Evolutionary conservation across 2,113 vertebrate species (phyloP), one percentile per base, ranked within the genome.

Genomic region (Dipodomys spectabilis): DNA sequence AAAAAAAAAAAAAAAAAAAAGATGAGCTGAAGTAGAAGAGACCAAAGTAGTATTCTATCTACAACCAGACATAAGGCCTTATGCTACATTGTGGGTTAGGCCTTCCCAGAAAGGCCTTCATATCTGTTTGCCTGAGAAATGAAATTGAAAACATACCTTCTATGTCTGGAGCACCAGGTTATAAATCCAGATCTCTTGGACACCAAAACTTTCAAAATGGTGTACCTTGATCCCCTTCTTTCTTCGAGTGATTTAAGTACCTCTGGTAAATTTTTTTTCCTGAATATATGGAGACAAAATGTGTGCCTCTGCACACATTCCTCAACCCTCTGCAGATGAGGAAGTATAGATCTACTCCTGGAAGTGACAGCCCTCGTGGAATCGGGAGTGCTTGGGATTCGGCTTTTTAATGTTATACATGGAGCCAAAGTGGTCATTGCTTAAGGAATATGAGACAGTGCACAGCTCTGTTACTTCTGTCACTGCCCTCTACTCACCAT

Each of bases 1-100:
- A 39, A 4, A 39, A 39, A 39, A 39, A 39, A 39, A 39, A 39
- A 39, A 39, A 39, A 39, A 39, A 78, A n/a, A 82, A 78, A 77
- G 74, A 73, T 68, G 30, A 62, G 92, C 83, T 71, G 64, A 57
- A 84, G 5, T 82, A 86, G 68, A 95, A 95, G 81, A 92, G 49
- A 83, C 22, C 84, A 88, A 92, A 71, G 11, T 64, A 64, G 5
- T 92, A 92, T 92, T 71, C 20, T 67, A 13, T 86, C 75, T 93
- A 69, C 77, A 94, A 65, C 62, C 78, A 90, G 64, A 73, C 91
- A 62, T 89, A 78, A 84, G 65, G 45, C 39, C 87, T 90, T 91
- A 57, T 6, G 45, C 77, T 68, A 32, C 28, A 73, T 22, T 28
- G 0, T 71, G 27, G 7, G 32, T 30, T 39, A 81, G 30, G 44